These are phyloP conservation scores for Danio kyathit DNA, from an alignment of 2,797 vertebrate genomes.

Conservation along the genomic window DNA sequence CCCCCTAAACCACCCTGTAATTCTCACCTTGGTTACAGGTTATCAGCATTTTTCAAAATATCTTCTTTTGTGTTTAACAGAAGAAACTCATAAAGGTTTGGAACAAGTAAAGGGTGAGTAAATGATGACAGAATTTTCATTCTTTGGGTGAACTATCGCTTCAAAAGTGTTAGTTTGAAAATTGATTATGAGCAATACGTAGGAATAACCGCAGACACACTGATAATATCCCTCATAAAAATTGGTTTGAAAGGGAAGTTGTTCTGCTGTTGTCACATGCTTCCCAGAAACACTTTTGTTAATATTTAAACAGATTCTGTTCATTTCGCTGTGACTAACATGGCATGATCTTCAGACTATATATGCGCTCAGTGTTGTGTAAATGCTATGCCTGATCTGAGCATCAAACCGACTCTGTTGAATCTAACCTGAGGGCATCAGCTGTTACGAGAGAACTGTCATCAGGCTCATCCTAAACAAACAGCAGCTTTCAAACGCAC, in stretches of 20 bases:
- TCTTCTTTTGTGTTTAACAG: too few species aligned
- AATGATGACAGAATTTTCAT: too few species aligned
- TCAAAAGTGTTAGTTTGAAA: neutral
- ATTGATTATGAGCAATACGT: neutral
- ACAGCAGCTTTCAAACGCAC: slow-evolving; percentile 44
- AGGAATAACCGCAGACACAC: neutral
- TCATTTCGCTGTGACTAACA: neutral
- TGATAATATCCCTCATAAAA: slow-evolving; percentile 20
- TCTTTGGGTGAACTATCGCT: too few species aligned
- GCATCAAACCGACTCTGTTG: slow-evolving; percentile 9
- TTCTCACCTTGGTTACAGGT: too few species aligned
- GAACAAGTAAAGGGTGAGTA: too few species aligned
- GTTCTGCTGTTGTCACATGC: neutral
- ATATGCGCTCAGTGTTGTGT: neutral
- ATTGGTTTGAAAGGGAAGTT: neutral
- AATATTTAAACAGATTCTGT: slow-evolving; percentile 21
- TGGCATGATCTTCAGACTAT: neutral
- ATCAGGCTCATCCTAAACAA: slow-evolving; percentile 48
- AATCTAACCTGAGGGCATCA: slow-evolving; percentile 60
- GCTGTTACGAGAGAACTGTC: slow-evolving; percentile 59
- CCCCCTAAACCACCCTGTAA: too few species aligned
- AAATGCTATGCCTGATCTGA: slow-evolving; percentile 32
- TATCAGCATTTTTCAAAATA: too few species aligned
- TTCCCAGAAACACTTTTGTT: slow-evolving; percentile 11
- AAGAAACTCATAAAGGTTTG: too few species aligned